Evolutionary conservation across 1,140 invertebrate species (phyloP).

Genomic region (Drosophila elegans): DNA sequence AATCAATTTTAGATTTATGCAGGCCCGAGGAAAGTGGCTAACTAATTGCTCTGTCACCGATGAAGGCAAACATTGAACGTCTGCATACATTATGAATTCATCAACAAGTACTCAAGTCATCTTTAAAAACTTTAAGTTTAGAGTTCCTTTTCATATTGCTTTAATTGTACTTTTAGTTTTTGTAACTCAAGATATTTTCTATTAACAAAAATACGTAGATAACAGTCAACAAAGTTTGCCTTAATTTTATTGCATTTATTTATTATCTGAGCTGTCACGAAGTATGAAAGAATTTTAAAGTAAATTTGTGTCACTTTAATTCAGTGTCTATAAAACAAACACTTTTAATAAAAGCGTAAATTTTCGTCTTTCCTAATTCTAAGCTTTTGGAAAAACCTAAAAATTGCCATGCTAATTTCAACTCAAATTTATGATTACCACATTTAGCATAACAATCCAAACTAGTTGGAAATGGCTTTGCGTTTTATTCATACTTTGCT

Average conservation of each 20-base stretch:
- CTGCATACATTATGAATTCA: slow-evolving; percentile 14
- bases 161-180: too few relatives aligned
- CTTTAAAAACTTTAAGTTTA: slow-evolving; percentile 3
- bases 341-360: too few relatives aligned
- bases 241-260: too few relatives aligned
- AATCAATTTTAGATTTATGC: slow-evolving; percentile 54
- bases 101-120: slow-evolving; percentile 2
- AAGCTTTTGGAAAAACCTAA: neutral
- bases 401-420: slow-evolving; percentile 27
- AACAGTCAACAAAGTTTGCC: too few relatives aligned
- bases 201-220: neutral
- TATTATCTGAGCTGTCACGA: too few relatives aligned
- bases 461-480: slow-evolving; percentile 16
- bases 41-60: slow-evolving; percentile 53
- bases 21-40: slow-evolving; percentile 19
- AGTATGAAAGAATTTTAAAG: too few relatives aligned
- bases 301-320: too few relatives aligned
- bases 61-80: slow-evolving; percentile 16
- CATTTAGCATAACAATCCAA: slow-evolving; percentile 52
- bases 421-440: slow-evolving; percentile 39
- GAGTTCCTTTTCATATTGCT: neutral
- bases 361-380: too few relatives aligned
- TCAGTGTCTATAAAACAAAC: too few relatives aligned
- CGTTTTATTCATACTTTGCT: neutral
- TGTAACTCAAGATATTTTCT: neutral